Evolutionary conservation across 2,888 invertebrate species (phyloP).

Genomic region (Dyspetes luteomarginatus): DNA sequence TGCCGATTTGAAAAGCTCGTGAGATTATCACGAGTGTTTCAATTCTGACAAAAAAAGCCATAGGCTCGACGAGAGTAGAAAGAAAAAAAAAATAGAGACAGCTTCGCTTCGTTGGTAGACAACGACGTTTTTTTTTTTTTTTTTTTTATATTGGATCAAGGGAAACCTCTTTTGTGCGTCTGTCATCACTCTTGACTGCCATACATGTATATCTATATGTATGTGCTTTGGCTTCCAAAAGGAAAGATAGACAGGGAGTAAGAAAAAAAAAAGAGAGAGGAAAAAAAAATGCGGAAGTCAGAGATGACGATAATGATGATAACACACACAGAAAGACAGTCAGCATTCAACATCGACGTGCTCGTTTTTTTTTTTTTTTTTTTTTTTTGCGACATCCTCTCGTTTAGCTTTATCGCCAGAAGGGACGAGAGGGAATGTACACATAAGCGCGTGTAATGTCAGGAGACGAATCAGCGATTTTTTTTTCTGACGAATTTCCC

Average conservation of each 20-base stretch:
- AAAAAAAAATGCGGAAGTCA: constrained; percentile 22
- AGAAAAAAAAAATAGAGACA: no score
- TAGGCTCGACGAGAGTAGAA: no score
- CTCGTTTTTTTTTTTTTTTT: no score
- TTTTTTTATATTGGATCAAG: constrained; percentile 71
- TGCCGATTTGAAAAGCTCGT: no score
- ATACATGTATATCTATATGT: background rate
- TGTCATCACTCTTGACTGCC: constrained; percentile 66
- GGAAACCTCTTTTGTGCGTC: constrained; percentile 70
- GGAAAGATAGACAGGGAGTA: background rate
- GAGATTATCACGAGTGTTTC: no score
- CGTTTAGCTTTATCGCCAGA: constrained; percentile 44
- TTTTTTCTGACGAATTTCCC: constrained; percentile 51
- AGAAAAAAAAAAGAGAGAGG: background rate
- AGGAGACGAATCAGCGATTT: constrained; percentile 60
- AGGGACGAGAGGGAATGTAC: constrained; percentile 33
- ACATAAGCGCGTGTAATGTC: constrained; percentile 4
- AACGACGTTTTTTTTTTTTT: no score
- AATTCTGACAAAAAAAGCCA: no score
- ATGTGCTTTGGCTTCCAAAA: constrained; percentile 28
- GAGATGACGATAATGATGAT: constrained; percentile 64
- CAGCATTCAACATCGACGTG: constrained; percentile 29
- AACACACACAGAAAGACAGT: constrained; percentile 10
- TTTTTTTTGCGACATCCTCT: constrained; percentile 55
- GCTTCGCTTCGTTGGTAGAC: constrained; percentile 57